phyloP scores from a whole-genome alignment of 2,888 invertebrate species.

The Diploptera punctata region DNA sequence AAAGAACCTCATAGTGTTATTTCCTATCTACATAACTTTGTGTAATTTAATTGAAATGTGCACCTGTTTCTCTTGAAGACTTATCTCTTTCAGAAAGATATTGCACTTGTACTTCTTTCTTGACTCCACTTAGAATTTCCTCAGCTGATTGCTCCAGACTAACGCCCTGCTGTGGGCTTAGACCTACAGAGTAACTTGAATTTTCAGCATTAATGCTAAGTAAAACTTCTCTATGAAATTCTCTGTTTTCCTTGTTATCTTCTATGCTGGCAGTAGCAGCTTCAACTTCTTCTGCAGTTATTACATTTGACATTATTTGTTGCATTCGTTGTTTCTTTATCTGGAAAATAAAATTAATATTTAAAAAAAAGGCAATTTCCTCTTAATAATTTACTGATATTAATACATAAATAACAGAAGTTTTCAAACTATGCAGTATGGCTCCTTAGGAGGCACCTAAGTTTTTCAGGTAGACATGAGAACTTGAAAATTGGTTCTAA shows the following conservation, averaged over 20 bases:
- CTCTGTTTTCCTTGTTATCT: conserved; percentile 41
- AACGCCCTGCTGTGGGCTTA: conserved; percentile 20
- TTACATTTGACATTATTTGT: conserved; percentile 41
- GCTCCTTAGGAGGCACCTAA: too few relatives aligned
- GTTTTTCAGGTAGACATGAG: too few relatives aligned
- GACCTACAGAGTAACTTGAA: not conserved
- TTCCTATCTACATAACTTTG: too few relatives aligned
- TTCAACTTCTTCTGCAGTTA: conserved; percentile 57
- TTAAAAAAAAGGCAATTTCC: too few relatives aligned
- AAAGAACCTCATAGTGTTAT: too few relatives aligned
- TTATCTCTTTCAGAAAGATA: conserved; percentile 48
- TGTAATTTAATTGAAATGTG: too few relatives aligned
- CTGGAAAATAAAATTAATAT: conserved; percentile 22
- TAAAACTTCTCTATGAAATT: not conserved
- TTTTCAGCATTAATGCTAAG: not conserved
- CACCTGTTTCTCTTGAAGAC: not conserved
- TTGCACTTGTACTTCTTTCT: conserved; percentile 66
- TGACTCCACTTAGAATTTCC: conserved; percentile 65
- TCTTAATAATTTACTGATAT: too few relatives aligned
- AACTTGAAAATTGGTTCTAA: too few relatives aligned
- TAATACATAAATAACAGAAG: too few relatives aligned
- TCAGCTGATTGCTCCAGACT: conserved; percentile 64
- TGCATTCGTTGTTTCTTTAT: conserved; percentile 31
- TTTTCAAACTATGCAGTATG: too few relatives aligned
- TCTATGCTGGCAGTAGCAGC: conserved; percentile 64